Evolutionary conservation across 2,113 vertebrate species (phyloP).

Genomic region (Pionites leucogaster): DNA sequence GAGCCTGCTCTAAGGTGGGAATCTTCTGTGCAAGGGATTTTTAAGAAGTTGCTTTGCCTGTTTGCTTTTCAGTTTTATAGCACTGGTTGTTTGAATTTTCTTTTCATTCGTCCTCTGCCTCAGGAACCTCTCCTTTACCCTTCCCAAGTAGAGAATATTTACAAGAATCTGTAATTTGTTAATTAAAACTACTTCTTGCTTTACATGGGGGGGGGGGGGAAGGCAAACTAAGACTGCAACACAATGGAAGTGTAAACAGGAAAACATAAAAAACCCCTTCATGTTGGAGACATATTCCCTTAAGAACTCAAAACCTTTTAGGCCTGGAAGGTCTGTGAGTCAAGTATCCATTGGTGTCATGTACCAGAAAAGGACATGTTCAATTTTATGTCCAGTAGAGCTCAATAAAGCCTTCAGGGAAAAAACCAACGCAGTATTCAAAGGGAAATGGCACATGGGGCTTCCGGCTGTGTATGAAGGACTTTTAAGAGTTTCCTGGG

Average conservation of each 20-base stretch:
- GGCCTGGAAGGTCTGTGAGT: neutral
- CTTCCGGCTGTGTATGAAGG: neutral
- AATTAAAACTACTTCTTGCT: conserved; percentile 10
- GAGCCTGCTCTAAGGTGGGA: neutral
- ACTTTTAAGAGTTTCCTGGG: neutral
- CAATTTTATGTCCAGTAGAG: neutral
- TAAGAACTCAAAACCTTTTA: neutral
- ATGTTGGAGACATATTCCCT: neutral
- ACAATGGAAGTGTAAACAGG: conserved; percentile 10
- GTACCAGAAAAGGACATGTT: neutral
- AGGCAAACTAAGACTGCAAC: neutral
- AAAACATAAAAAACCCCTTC: neutral
- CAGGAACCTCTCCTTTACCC: neutral
- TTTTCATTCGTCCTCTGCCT: neutral
- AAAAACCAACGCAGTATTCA: neutral
- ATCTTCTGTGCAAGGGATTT: neutral
- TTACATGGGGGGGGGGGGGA: neutral
- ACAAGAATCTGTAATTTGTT: conserved; percentile 5
- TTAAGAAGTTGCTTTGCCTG: neutral
- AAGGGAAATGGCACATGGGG: neutral
- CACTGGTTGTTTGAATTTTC: neutral
- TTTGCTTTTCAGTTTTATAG: conserved; percentile 15
- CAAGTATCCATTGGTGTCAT: conserved; percentile 8
- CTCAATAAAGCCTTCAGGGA: conserved; percentile 1
- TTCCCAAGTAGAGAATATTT: neutral